A percentile compares a stretch with the other conserved stretches of the same genome.
Conservation (phyloP, 2,797 vertebrate genomes). For the Harpagifer antarcticus region DNA sequence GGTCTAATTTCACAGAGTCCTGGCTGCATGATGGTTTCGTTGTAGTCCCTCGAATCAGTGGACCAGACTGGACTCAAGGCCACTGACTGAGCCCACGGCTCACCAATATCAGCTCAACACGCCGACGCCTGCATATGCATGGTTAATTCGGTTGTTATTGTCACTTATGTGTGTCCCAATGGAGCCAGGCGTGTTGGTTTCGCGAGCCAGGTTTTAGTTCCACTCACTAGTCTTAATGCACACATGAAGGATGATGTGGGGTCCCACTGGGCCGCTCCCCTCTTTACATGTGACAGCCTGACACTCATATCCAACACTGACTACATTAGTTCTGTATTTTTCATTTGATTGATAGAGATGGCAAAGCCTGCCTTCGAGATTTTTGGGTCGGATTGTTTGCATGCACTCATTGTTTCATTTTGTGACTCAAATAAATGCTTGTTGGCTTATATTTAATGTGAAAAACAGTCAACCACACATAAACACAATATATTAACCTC, state of each 20-base stretch:
- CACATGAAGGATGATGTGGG: conserved; percentile 70
- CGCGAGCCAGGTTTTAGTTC: conserved; percentile 75
- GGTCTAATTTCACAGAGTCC: conserved; percentile 75
- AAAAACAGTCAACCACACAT: conserved; percentile 22
- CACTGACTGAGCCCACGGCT: conserved; percentile 55
- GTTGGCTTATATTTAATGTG: conserved; percentile 23
- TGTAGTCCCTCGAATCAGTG: conserved; percentile 73
- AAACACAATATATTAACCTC: neutral
- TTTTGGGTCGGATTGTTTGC: conserved; percentile 43
- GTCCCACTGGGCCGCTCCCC: conserved; percentile 54
- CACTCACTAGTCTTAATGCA: conserved; percentile 78
- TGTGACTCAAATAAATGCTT: conserved; percentile 42
- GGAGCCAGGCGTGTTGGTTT: conserved; percentile 65
- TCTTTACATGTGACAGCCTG: conserved; percentile 53
- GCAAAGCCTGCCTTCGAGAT: neutral
- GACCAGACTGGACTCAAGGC: conserved; percentile 74
- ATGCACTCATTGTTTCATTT: conserved; percentile 40
- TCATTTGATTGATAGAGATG: conserved; percentile 58
- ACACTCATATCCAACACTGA: conserved; percentile 49
- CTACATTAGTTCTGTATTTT: conserved; percentile 53
- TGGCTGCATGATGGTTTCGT: conserved; percentile 61
- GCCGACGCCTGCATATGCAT: conserved; percentile 62
- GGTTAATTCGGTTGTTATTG: conserved; percentile 76
- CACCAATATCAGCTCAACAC: conserved; percentile 53
- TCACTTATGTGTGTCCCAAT: conserved; percentile 67